Conservation (phyloP, 2,888 invertebrate genomes). For the Zaprionus obscuricornis region DNA sequence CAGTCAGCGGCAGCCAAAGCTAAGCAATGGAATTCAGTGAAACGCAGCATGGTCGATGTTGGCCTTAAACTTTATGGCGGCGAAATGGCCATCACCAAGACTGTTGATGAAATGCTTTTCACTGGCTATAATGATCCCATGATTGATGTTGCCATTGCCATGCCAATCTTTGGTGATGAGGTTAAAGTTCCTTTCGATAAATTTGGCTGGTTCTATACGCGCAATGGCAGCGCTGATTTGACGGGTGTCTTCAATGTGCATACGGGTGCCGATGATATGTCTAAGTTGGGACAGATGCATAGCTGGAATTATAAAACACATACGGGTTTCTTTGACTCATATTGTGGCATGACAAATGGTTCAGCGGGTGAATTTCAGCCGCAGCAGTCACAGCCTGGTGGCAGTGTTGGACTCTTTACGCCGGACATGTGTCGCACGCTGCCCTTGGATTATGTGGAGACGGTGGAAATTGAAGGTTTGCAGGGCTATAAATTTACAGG, state of each 20-base stretch:
- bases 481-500: constrained; percentile 88
- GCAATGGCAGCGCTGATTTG: constrained; percentile 90
- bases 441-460: constrained; percentile 86
- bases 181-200: constrained; percentile 88
- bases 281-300: constrained; percentile 87
- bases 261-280: constrained; percentile 87
- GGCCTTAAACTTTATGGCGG: constrained; percentile 86
- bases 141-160: constrained; percentile 86
- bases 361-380: constrained; percentile 93
- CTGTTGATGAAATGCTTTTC: constrained; percentile 89
- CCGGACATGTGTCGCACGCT: constrained; percentile 91
- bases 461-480: constrained; percentile 85
- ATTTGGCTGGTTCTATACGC: constrained; percentile 94
- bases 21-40: constrained; percentile 85
- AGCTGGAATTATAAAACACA: constrained; percentile 89
- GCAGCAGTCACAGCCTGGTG: constrained; percentile 86
- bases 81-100: constrained; percentile 86
- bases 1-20: constrained; percentile 84
- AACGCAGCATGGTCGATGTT: constrained; percentile 86
- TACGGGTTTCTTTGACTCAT: constrained; percentile 84
- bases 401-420: constrained; percentile 87
- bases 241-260: constrained; percentile 91
- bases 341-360: constrained; percentile 87
- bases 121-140: constrained; percentile 91
- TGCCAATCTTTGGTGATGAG: constrained; percentile 85